Evolutionary conservation across 2,888 invertebrate species (phyloP), one percentile per base, ranked within the genome.

Genomic region (Ctena decussata): DNA sequence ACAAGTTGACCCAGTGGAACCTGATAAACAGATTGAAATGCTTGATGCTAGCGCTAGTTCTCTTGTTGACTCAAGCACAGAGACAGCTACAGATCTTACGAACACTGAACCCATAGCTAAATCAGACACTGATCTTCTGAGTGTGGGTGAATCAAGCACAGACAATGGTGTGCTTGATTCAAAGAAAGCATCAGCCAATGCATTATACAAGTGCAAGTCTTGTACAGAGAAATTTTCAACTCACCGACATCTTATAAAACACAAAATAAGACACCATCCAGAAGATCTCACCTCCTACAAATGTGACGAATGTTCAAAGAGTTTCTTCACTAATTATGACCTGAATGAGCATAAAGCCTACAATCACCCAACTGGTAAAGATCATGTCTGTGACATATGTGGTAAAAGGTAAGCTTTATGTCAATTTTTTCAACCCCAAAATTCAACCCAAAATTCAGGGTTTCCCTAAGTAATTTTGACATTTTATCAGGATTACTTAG

Each of bases 161-260:
- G 46, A 46, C 21, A 15, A 3, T 21, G 49, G 21, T 21, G 21
- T 21, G 21, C 49, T 21, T 21, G 49, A 49, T 49, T 49, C 49
- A 15, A 57, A 24, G 12, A 5, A 5, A 6, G 15, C 41, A 6
- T 41, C 15, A 41, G 41, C 41, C 18, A 27, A 15, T 69, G 32
- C 27, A 30, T 53, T n/a, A 24, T 71, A 49, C 70, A 76, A 60
- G 21, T 84, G 83, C 60, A 71, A 80, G 49, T 15, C 49, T 12
- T 85, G 85, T 60, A 1, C 32, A 0, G 32, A 70, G n/a, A 39
- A 37, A 21, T 85, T 85, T 39, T 11, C 37, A 1, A 77, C 77
- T 30, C 77, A 74, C 57, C 69, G 57, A 41, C 18, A 24, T 30
- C 49, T 74, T 0, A 79, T 76, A 21, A 49, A 73, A 6, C 83